Evolutionary conservation across 2,888 invertebrate genomes (phyloP).

Genomic region (Octonoba sinensis): DNA sequence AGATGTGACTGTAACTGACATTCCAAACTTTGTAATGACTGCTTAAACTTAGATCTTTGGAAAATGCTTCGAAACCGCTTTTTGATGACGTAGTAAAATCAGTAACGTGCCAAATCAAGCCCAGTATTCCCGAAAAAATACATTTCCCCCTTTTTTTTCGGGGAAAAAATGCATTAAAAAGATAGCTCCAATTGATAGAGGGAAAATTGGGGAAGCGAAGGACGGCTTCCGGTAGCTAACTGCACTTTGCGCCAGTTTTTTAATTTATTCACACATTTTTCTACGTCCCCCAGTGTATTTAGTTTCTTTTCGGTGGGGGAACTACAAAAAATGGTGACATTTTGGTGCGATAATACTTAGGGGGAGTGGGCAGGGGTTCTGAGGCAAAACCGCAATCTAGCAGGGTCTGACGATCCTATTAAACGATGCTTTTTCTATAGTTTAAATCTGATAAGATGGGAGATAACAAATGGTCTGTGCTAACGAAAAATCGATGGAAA

Average conservation of each 20-base stretch:
- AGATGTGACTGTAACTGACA: too few species aligned
- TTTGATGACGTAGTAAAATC: not conserved
- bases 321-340: conserved; percentile 30
- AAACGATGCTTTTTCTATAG: conserved; percentile 64
- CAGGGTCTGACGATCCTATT: conserved; percentile 61
- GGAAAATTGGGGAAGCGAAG: conserved; percentile 21
- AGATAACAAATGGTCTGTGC: conserved; percentile 63
- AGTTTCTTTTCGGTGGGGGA: conserved; percentile 17
- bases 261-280: conserved; percentile 52
- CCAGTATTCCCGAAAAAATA: not conserved
- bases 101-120: conserved; percentile 9
- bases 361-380: not conserved
- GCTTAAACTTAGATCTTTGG: too few species aligned
- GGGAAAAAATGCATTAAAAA: conserved; percentile 38
- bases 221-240: conserved; percentile 55
- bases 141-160: conserved; percentile 4
- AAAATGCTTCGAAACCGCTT: too few species aligned
- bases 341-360: not conserved
- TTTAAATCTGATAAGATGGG: conserved; percentile 64
- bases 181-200: conserved; percentile 45
- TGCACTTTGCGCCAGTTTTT: conserved; percentile 46
- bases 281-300: not conserved
- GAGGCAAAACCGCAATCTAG: conserved; percentile 45
- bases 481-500: conserved; percentile 63
- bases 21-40: too few species aligned